phyloP scores from a whole-genome alignment of 2,797 vertebrate species.

The Scyliorhinus canicula region DNA sequence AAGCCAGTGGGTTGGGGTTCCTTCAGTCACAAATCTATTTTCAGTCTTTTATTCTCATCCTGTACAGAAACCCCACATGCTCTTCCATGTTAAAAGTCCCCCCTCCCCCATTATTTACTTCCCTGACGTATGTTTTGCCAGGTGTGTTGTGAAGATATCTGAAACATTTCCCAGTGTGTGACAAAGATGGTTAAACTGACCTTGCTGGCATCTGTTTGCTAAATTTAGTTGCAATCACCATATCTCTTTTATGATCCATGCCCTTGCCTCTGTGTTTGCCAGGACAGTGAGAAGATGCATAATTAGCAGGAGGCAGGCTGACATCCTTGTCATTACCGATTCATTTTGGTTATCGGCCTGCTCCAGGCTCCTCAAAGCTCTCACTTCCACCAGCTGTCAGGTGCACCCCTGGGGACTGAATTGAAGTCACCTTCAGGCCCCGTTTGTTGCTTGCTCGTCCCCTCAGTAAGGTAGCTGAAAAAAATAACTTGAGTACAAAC shows the following conservation, averaged over 20 bases:
- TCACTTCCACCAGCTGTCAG: background rate
- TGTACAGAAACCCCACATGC: background rate
- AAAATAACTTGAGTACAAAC: too few species aligned
- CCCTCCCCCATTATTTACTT: background rate
- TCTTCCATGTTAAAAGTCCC: background rate
- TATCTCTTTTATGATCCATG: background rate
- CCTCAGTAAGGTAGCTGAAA: too few species aligned
- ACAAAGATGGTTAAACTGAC: background rate
- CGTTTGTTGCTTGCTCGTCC: background rate
- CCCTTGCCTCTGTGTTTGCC: background rate
- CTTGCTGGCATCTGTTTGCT: background rate
- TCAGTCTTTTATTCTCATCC: background rate
- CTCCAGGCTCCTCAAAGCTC: background rate
- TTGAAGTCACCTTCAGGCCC: background rate
- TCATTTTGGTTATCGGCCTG: background rate
- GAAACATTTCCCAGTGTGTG: background rate
- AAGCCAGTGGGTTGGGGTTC: background rate
- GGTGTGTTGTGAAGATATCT: background rate
- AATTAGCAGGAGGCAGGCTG: background rate
- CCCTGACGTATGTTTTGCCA: background rate
- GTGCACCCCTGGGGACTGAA: background rate
- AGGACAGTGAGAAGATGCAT: background rate
- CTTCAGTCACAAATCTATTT: background rate
- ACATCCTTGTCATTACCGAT: background rate
- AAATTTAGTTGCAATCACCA: background rate